Evolutionary conservation across 2,113 vertebrate genomes (phyloP), one percentile per base, ranked within the genome.

Genomic region (Stegastes partitus): DNA sequence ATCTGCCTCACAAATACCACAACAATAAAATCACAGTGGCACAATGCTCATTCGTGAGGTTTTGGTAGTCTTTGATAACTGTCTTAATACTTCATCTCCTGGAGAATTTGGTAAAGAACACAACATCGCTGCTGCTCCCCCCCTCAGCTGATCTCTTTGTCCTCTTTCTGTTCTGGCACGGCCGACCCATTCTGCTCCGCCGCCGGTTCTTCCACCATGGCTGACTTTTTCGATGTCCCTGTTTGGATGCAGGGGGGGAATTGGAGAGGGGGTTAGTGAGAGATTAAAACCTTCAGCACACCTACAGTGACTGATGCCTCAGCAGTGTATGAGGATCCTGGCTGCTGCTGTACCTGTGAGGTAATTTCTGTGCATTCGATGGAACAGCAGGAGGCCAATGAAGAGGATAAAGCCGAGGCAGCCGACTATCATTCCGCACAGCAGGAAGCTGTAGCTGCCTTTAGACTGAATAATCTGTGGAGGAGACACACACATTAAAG

Each of bases 391-490:
- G 74, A 99, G 96, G 53, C 94, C 91, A 58, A 97, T 50, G 50
- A 97, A 97, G 87, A 98, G 88, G 72, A 94, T 89, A 42, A 98
- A 96, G 73, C 96, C 97, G 74, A 96, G 64, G 81, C 96, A 96
- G 56, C 95, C 96, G 57, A 96, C 95, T 88, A 96, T 95, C 94
- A 97, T 93, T 26, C 97, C 97, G 9, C 97, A 98, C 47, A 99
- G 92, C 89, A 97, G 95, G 94, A 99, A 99, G 82, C 96, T 98
- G 82, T 98, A 97, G 88, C 96, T 98, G 83, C 97, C 96, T 80
- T 93, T 85, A 23, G 93, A 95, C 0, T 98, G 96, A 81, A 99
- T 97, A 16, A 98, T 93, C 98, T 99, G 92, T 0, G 55, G 67
- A 79, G 74, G 77, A 83, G 69, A 75, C 5, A 28, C 39, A 15